Base-by-base conservation (phyloP, 2,113 vertebrate species). In the Antennarius striatus region DNA sequence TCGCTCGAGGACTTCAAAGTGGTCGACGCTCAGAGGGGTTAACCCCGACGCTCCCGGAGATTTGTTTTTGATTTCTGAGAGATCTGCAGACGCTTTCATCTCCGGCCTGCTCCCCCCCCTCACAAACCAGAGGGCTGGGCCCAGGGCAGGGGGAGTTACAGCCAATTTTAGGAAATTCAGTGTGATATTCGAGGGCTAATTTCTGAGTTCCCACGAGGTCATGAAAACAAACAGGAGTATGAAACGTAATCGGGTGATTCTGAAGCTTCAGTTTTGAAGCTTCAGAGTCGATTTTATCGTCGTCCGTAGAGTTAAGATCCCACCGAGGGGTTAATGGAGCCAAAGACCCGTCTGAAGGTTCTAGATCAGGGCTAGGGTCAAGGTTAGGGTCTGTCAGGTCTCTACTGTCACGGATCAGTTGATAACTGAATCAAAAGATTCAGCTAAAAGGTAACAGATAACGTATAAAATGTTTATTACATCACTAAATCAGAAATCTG, bases 1-100 rank as follows among this genome's bases (percentile, higher is more conserved):
- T 58, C 90, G 91, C 93, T 92, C 91, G 85, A 89, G 72, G 81
- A 95, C 96, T 98, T 98, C 95, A 98, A 98, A 98, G 94, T 89
- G 62, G 83, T 91, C 88, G 12, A 16, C 71, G 90, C 93, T 93
- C 91, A 86, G 93, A 92, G 89, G 77, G 94, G 94, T 97, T 95
- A 95, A 96, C 96, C 95, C 93, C 81, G 83, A 90, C 86, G 91
- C 93, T 90, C 83, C 84, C 58, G 15, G 39, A 91, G 91, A 91
- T 91, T 93, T 91, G 89, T 89, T 90, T 91, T 88, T 88, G 89
- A 92, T 90, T 91, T 90, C 81, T 75, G 82, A 45, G 30, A 82
- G 84, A 92, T 92, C 94, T 90, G 91, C 86, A 91, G 93, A 92
- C 91, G 91, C 93, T 95, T 96, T 95, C 92, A 95, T 95, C 91